These are phyloP conservation scores for Nomada ferruginata DNA, from an alignment of 2,888 invertebrate species.

Conservation along the genomic window DNA sequence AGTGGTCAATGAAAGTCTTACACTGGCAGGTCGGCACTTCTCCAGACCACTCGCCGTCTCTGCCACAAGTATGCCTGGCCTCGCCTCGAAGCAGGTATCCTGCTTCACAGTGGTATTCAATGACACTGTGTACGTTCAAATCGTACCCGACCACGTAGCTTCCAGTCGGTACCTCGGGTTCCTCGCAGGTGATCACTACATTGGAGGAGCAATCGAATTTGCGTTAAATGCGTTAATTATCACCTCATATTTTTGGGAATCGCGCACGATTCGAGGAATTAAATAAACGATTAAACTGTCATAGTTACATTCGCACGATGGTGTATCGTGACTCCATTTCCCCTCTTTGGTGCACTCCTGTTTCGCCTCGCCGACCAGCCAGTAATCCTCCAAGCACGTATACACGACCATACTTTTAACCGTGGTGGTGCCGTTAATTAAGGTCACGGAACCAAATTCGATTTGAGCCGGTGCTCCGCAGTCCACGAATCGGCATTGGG, in stretches of 20 bases:
- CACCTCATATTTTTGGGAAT: background rate
- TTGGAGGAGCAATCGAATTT: slow-evolving; percentile 59
- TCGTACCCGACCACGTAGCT: slow-evolving; percentile 95
- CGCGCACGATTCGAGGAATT: background rate
- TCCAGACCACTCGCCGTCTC: slow-evolving; percentile 93
- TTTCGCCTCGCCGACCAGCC: slow-evolving; percentile 89
- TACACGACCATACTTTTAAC: slow-evolving; percentile 92
- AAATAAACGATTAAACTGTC: background rate
- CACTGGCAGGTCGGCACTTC: slow-evolving; percentile 93
- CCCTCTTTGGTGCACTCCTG: slow-evolving; percentile 93
- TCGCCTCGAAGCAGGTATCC: slow-evolving; percentile 93
- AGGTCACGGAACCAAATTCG: slow-evolving; percentile 89
- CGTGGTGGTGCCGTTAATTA: slow-evolving; percentile 92
- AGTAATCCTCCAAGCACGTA: slow-evolving; percentile 92
- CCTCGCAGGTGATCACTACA: slow-evolving; percentile 93
- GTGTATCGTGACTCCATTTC: slow-evolving; percentile 94
- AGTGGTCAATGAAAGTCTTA: slow-evolving; percentile 83
- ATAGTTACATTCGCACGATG: slow-evolving; percentile 91
- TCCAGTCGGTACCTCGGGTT: slow-evolving; percentile 93
- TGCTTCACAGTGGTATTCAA: slow-evolving; percentile 94
- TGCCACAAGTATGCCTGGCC: slow-evolving; percentile 89
- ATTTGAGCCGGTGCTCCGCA: slow-evolving; percentile 93
- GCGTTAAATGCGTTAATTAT: background rate
- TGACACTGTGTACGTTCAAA: slow-evolving; percentile 94
- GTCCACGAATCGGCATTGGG: slow-evolving; percentile 94